A percentile compares a stretch with the other conserved stretches of the same genome.
These are phyloP conservation scores for Thermophis baileyi DNA, from an alignment of 2,113 vertebrate genomes.

Conservation along the genomic window DNA sequence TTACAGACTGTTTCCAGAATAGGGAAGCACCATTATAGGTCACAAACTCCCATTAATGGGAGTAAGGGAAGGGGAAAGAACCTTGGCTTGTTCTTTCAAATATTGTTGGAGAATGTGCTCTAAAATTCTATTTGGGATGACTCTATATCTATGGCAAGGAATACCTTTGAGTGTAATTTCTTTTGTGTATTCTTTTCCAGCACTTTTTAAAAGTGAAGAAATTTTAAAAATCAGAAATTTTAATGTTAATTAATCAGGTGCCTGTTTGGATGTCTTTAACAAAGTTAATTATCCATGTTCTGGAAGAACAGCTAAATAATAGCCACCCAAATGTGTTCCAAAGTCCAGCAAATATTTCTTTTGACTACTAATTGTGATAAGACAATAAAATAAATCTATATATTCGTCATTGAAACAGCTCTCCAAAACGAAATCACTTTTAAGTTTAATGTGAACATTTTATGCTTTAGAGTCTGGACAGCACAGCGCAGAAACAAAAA, in stretches of 20 bases:
- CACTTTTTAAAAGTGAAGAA: too few relatives aligned
- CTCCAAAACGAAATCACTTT: slow-evolving; percentile 36
- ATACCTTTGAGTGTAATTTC: not conserved
- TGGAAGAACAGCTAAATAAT: not conserved
- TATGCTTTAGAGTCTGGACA: slow-evolving; percentile 53
- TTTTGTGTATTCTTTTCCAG: not conserved
- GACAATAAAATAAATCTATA: slow-evolving; percentile 35
- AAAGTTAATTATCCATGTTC: not conserved
- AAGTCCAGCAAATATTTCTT: slow-evolving; percentile 23
- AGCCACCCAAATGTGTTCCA: slow-evolving; percentile 16
- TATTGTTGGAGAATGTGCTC: not conserved
- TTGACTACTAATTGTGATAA: slow-evolving; percentile 28
- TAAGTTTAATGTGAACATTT: slow-evolving; percentile 51
- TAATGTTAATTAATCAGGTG: not conserved
- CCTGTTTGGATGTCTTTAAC: not conserved
- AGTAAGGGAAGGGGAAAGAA: slow-evolving; percentile 42
- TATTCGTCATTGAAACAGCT: slow-evolving; percentile 30
- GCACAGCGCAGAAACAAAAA: not conserved
- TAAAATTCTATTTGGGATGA: not conserved
- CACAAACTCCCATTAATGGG: slow-evolving; percentile 53
- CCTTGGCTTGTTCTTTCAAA: not conserved
- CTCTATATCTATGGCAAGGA: too few relatives aligned
- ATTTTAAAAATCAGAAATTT: not conserved
- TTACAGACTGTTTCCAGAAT: slow-evolving; percentile 35
- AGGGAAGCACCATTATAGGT: slow-evolving; percentile 44